Percentiles rank a stretch among this genome's conserved stretches.
phyloP scores from a whole-genome alignment of 2,888 invertebrate species.

The Ophioninae sp. region DNA sequence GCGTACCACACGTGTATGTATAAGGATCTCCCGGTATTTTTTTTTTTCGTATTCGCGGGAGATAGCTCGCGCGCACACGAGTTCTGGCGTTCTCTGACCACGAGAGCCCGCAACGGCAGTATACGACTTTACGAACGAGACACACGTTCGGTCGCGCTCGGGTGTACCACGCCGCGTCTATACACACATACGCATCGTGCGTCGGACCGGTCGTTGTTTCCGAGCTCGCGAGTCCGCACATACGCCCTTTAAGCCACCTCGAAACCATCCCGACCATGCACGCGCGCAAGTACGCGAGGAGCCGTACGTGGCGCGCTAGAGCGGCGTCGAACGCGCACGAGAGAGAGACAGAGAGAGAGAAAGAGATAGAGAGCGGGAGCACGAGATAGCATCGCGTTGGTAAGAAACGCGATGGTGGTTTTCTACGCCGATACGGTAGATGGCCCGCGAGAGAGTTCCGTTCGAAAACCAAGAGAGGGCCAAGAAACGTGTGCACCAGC shows the following conservation, averaged over 20 bases:
- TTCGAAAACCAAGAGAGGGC: slow-evolving; percentile 64
- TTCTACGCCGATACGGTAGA: slow-evolving; percentile 62
- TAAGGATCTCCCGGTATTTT: neutral
- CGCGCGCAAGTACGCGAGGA: slow-evolving; percentile 26
- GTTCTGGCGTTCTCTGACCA: slow-evolving; percentile 25
- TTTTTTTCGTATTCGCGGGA: slow-evolving; percentile 29
- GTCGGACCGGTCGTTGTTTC: neutral
- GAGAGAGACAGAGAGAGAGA: slow-evolving; percentile 23
- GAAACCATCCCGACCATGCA: slow-evolving; percentile 12
- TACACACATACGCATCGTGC: neutral
- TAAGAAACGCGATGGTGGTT: slow-evolving; percentile 60
- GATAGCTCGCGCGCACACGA: slow-evolving; percentile 27
- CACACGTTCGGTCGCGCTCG: neutral
- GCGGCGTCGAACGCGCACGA: neutral
- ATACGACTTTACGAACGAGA: slow-evolving; percentile 24
- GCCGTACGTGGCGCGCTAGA: slow-evolving; percentile 46
- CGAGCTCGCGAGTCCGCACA: neutral
- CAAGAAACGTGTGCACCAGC: slow-evolving; percentile 48
- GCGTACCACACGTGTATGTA: slow-evolving; percentile 17
- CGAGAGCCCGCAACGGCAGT: slow-evolving; percentile 17
- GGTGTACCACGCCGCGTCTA: neutral
- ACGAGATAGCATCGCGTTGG: slow-evolving; percentile 34
- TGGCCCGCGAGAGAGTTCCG: slow-evolving; percentile 63
- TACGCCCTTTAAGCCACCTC: slow-evolving; percentile 15
- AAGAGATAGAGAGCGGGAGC: neutral